These are phyloP conservation scores for Anolis carolinensis DNA, from an alignment of 2,113 vertebrate species.

Conservation along the genomic window DNA sequence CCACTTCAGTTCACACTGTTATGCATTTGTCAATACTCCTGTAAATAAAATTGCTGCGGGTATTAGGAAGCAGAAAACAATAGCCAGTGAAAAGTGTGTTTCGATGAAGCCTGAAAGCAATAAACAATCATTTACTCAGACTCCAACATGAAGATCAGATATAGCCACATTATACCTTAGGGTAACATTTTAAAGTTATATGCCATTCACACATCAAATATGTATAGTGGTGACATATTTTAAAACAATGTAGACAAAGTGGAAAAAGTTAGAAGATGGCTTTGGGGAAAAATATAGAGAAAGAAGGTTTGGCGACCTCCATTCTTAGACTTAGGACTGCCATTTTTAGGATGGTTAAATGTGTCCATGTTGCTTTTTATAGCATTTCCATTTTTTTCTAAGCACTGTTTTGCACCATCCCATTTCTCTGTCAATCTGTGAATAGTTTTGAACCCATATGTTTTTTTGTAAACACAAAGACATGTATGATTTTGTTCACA, in stretches of 20 bases:
- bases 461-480: not conserved
- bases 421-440: not conserved
- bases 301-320: not conserved
- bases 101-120: conserved; percentile 35
- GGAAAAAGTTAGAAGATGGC: conserved; percentile 22
- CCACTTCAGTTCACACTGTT: conserved; percentile 42
- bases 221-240: not conserved
- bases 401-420: not conserved
- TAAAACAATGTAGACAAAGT: conserved; percentile 17
- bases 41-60: conserved; percentile 29
- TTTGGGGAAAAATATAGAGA: conserved; percentile 13
- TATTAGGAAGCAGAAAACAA: conserved; percentile 34
- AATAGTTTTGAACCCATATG: not conserved
- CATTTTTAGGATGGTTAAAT: not conserved
- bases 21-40: conserved; percentile 56
- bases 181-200: not conserved
- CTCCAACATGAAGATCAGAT: conserved; percentile 17
- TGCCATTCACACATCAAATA: not conserved
- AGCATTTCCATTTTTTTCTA: not conserved
- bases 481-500: not conserved
- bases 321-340: not conserved
- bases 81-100: conserved; percentile 10
- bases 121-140: conserved; percentile 19
- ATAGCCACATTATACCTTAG: not conserved
- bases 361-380: not conserved